Evolutionary conservation across 2,888 invertebrate species (phyloP), one percentile per base, ranked within the genome.

Genomic region (Callosobruchus maculatus): DNA sequence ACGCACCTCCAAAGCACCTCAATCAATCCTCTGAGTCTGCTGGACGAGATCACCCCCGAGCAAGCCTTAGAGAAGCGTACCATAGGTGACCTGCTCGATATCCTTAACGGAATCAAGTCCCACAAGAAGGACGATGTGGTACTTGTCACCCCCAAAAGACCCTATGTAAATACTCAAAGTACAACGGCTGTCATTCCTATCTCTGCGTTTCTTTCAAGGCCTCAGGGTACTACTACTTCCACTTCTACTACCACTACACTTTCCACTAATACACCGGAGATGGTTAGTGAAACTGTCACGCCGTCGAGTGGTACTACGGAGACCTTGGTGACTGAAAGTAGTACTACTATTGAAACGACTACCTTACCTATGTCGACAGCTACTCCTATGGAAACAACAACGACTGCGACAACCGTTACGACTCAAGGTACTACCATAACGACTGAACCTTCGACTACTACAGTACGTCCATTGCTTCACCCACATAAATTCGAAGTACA

Each of bases 341-440:
- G 73, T 31, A 70, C 67, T 70, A 68, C 21, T 3, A 21, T 22
- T 21, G 22, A 68, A 21, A 68, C 68, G 13, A 31, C 67, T 20
- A 21, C 13, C 30, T 67, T 30, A 49, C 68, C 71, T 22, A 72
- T 72, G 31, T 73, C 77, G 49, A 67, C 70, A 21, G 68, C 67
- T 66, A 72, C 75, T 72, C 70, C 74, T n/a, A 72, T 30, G 22
- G 75, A 73, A n/a, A 4, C 72, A 67, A 74, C 77, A 13, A 69
- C 71, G 22, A 67, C 81, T 22, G 80, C 88, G 83, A 88, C 89
- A 81, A 88, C 84, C 85, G 89, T 89, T 77, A 87, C 85, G 82
- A 88, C 88, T 87, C 86, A 85, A 85, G 81, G 77, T 68, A 31
- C 86, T 76, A 85, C 84, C 85, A 84, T 86, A 79, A 84, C 86